A percentile compares a stretch with the other conserved stretches of the same genome.
Evolutionary conservation across 1,140 invertebrate species (phyloP).

Genomic region (Lutraria rhynchaena): DNA sequence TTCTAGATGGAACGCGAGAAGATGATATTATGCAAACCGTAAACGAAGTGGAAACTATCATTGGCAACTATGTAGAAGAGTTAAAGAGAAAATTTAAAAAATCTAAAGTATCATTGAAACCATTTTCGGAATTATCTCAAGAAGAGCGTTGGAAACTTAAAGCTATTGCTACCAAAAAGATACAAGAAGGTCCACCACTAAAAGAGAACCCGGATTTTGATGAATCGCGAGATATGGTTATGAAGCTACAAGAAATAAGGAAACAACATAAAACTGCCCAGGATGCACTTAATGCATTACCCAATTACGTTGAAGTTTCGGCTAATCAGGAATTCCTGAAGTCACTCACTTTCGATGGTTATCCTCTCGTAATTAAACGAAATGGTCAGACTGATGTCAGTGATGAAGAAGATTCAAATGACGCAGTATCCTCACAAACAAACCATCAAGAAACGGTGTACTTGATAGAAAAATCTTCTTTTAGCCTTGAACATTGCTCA

Average conservation of each 20-base stretch:
- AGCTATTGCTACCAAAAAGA: slow-evolving; percentile 32
- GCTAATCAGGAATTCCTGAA: slow-evolving; percentile 38
- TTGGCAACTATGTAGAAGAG: slow-evolving; percentile 26
- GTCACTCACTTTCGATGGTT: slow-evolving; percentile 16
- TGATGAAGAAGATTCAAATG: slow-evolving; percentile 18
- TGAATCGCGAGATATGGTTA: slow-evolving; percentile 6
- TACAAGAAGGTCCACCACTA: slow-evolving; percentile 23
- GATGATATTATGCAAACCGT: slow-evolving; percentile 10
- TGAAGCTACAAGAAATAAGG: slow-evolving; percentile 22
- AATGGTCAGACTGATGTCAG: slow-evolving; percentile 36
- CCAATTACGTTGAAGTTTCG: slow-evolving; percentile 51
- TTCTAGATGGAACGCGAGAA: slow-evolving; percentile 43
- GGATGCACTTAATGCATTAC: slow-evolving; percentile 5
- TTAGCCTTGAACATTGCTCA: slow-evolving; percentile 36
- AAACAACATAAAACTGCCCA: slow-evolving; percentile 38
- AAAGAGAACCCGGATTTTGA: background rate
- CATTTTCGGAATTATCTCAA: slow-evolving; percentile 51
- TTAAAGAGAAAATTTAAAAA: slow-evolving; percentile 36
- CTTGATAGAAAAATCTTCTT: slow-evolving; percentile 43
- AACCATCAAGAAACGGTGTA: slow-evolving; percentile 30
- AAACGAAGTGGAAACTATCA: slow-evolving; percentile 5
- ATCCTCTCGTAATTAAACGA: slow-evolving; percentile 28
- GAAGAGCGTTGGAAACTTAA: slow-evolving; percentile 54
- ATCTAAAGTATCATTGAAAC: slow-evolving; percentile 3
- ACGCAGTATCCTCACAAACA: background rate